phyloP scores from a whole-genome alignment of 2,797 vertebrate genomes.

The Hephaestus fuliginosus region DNA sequence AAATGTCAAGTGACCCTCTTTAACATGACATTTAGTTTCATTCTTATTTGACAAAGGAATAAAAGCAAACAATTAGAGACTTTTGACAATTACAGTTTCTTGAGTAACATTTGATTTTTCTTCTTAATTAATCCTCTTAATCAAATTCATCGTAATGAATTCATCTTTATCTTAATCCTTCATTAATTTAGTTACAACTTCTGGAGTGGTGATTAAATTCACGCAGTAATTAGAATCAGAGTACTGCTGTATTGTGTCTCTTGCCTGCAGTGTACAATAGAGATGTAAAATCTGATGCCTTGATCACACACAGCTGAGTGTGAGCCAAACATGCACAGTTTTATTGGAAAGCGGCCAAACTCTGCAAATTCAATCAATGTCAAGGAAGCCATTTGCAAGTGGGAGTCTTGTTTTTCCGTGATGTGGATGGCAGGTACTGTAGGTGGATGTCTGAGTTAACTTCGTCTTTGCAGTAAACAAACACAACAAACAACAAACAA shows the following conservation, averaged over 20 bases:
- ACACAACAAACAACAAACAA: slow-evolving; percentile 24
- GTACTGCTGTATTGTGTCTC: not conserved
- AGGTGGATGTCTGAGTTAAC: slow-evolving; percentile 29
- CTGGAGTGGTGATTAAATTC: slow-evolving; percentile 3
- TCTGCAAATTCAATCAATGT: slow-evolving; percentile 11
- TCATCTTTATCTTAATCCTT: not conserved
- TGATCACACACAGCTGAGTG: not conserved
- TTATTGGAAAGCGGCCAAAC: slow-evolving; percentile 16
- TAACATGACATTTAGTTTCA: not conserved
- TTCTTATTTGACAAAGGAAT: not conserved
- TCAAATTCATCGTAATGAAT: not conserved
- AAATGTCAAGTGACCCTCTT: not conserved
- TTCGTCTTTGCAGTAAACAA: slow-evolving; percentile 1
- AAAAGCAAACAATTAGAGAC: not conserved
- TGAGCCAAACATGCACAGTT: not conserved
- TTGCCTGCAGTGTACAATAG: not conserved
- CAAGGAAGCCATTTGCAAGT: slow-evolving; percentile 10
- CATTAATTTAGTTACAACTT: not conserved
- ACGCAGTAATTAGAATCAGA: not conserved
- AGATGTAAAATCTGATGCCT: not conserved
- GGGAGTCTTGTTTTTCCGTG: slow-evolving; percentile 17
- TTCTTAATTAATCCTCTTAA: not conserved
- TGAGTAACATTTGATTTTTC: not conserved
- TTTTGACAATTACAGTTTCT: not conserved
- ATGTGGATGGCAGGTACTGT: slow-evolving; percentile 11